Base-by-base conservation (phyloP, 2,797 vertebrate genomes). In the Rallus crepitans region DNA sequence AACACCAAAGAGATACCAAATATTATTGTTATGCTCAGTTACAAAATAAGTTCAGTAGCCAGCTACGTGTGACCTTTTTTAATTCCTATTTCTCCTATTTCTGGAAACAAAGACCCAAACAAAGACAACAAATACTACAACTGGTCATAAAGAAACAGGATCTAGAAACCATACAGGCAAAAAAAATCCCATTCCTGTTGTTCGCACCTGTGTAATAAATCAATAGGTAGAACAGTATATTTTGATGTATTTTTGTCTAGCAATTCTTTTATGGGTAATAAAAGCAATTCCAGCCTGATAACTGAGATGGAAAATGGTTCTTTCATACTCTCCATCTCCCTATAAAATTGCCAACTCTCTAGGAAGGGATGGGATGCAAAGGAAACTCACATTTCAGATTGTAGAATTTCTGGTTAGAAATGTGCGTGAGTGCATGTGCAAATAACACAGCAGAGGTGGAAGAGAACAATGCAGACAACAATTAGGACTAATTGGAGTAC, bases 301-400 rank as follows among this genome's bases (percentile, higher is more conserved):
- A 53, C n/a, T 11, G 42, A 42, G 10, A 10, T 37, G 15, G 19
- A 66, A 75, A 60, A 56, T 15, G 7, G 3, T 37, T 66, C 8
- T n/a, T 60, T 40, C 17, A 7, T 42, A 33, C 4, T 53, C 2
- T 3, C 14, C 2, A 16, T 27, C 6, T 47, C 19, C 15, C 1
- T 70, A 5, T 4, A 61, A 33, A 35, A 42, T 11, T 13, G 6
- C 6, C 55, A 8, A 1, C 7, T 31, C 31, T 45, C 37, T 35
- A n/a, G 15, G 60, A 86, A 80, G 28, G 4, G 5, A 13, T 64
- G 33, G 3, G 1, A 19, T 47, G 10, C 30, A 73, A 18, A 14
- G 6, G 4, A 35, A 73, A 25, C 4, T 53, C 24, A 27, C 0
- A 1, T 55, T 70, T 65, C 60, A 65, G 56, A 31, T 15, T 12